Evolutionary conservation across 2,797 vertebrate genomes (phyloP), one percentile per base, ranked within the genome.

Genomic region (Picus viridis): DNA sequence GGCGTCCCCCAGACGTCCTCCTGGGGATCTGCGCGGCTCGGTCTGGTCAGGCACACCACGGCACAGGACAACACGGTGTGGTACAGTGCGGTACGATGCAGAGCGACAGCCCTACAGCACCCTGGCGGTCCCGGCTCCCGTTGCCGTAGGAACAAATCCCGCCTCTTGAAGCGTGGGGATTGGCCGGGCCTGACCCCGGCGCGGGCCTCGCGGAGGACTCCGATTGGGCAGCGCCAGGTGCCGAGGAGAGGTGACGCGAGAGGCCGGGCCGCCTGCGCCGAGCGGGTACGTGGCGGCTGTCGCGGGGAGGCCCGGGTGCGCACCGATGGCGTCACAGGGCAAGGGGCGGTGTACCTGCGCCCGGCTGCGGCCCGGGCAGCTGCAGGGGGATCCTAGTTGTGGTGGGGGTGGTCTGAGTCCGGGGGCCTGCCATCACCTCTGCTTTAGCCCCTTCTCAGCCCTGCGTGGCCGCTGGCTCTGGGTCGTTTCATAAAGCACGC

Each of bases 81-180:
- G 11, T 0, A 0, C 29, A 8, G 36, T 0, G 1, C 32, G 26
- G 7, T 0, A 4, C 32, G 8, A 26, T 2, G 10, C 70, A 14
- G 34, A 5, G 32, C 73, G 51, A 47, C 86, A 68, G 27, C 54
- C 72, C 76, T 23, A 7, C 87, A 2, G 29, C 63, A 4, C 58
- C 65, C 34, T 10, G 3, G 20, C 65, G 5, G 75, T 54, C 86
- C 77, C 41, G 18, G 81, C 54, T 73, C 79, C 22, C 57, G 95
- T 96, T 95, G 83, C 94, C 85, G 78, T 95, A 49, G 90, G 49
- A 36, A 93, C 65, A 75, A 39, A 27, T 56, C 63, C 96, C 95
- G 19, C 96, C 96, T 49, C 43, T 12, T 12, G 15, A 2, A 2
- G 39, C 43, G 29, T 16, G 8, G 5, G 17, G 72, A 96, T 96